These are phyloP conservation scores for Athripsodes cinereus DNA, from an alignment of 2,888 invertebrate species.

Conservation along the genomic window DNA sequence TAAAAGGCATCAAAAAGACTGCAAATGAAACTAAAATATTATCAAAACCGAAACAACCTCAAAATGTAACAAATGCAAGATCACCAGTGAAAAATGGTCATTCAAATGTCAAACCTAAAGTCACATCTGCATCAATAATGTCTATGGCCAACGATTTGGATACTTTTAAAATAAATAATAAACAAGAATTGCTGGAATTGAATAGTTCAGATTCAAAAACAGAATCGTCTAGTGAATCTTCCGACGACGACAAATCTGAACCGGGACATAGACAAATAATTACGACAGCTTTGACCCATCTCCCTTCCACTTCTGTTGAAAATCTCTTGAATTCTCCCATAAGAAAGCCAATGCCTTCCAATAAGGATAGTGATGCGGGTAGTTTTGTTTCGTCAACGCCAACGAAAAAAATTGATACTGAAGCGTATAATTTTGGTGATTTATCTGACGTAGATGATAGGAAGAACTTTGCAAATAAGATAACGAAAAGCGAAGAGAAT, in stretches of 20 bases:
- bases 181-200: conserved; percentile 13
- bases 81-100: background rate
- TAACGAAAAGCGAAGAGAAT: conserved; percentile 22
- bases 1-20: background rate
- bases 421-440: background rate
- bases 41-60: conserved; percentile 35
- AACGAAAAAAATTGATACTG: conserved; percentile 9
- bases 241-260: conserved; percentile 10
- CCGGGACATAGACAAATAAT: conserved; percentile 29
- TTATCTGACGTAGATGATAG: conserved; percentile 5
- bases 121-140: conserved; percentile 9
- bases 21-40: too few species aligned
- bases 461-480: conserved; percentile 7
- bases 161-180: background rate
- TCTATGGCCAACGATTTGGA: background rate
- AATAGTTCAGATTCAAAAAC: conserved; percentile 12
- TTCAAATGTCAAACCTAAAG: background rate
- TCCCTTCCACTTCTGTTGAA: conserved; percentile 36
- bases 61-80: conserved; percentile 16
- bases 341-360: conserved; percentile 32
- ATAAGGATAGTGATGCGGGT: background rate
- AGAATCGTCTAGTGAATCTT: conserved; percentile 19
- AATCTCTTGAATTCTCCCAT: conserved; percentile 41
- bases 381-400: conserved; percentile 11
- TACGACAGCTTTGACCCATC: conserved; percentile 30